Evolutionary conservation across 2,797 vertebrate species (phyloP).

Genomic region (Ceryle rudis): DNA sequence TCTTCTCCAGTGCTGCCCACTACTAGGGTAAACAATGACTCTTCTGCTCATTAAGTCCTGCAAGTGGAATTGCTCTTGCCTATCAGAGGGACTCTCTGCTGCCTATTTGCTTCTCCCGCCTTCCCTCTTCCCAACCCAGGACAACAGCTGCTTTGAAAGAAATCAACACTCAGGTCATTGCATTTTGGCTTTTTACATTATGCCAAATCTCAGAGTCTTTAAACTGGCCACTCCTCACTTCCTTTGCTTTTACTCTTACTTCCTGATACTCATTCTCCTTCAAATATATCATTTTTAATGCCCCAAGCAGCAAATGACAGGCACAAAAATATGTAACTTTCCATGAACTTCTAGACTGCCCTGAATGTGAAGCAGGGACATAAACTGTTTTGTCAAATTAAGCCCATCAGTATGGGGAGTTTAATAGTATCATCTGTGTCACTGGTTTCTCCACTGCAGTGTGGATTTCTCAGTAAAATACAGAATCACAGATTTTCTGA

Average conservation of each 20-base stretch:
- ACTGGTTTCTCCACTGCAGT: not conserved
- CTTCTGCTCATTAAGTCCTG: not conserved
- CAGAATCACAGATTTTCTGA: no score
- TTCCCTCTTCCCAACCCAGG: not conserved
- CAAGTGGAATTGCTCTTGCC: not conserved
- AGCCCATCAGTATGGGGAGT: not conserved
- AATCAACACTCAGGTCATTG: not conserved
- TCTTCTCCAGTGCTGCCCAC: not conserved
- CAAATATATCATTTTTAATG: not conserved
- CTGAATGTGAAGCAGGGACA: not conserved
- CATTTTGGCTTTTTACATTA: not conserved
- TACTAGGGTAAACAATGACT: not conserved
- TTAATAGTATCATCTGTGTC: not conserved
- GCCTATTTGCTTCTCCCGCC: not conserved
- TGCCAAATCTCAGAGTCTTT: not conserved
- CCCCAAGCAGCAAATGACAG: not conserved
- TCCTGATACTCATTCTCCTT: not conserved
- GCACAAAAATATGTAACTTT: not conserved
- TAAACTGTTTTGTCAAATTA: not conserved
- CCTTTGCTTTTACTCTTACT: fast-evolving
- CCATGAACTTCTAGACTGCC: not conserved
- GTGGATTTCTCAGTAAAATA: not conserved
- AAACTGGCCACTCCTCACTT: not conserved
- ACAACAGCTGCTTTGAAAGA: not conserved
- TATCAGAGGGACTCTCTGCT: not conserved